Evolutionary conservation across 2,797 vertebrate genomes (phyloP).

Genomic region (Poecilia picta): DNA sequence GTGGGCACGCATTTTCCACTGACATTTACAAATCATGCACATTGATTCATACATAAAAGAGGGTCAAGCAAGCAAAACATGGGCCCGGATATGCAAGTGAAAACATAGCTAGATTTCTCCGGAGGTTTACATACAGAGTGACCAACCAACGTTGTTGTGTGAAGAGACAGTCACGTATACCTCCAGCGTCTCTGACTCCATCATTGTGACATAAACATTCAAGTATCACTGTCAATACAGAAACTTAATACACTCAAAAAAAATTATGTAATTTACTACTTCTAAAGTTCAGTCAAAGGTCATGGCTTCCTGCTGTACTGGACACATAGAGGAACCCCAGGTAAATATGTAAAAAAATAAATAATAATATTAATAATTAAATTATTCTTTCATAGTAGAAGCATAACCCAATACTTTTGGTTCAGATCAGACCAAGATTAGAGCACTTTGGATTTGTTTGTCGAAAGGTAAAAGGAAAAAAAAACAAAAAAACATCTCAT

Average conservation of each 20-base stretch:
- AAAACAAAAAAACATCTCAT: not conserved
- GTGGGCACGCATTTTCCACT: constrained; percentile 53
- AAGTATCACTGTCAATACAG: constrained; percentile 25
- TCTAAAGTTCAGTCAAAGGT: constrained; percentile 38
- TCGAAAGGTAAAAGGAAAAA: not conserved
- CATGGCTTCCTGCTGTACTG: constrained; percentile 28
- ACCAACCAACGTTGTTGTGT: constrained; percentile 25
- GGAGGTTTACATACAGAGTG: constrained; percentile 37
- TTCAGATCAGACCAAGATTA: not conserved
- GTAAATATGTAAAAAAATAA: not conserved
- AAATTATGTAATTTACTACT: constrained; percentile 20
- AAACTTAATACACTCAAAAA: constrained; percentile 35
- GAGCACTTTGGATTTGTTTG: not conserved
- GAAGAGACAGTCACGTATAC: constrained; percentile 46
- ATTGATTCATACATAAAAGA: constrained; percentile 37
- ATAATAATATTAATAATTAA: no score
- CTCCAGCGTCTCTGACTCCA: not conserved
- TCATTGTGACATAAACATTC: constrained; percentile 31
- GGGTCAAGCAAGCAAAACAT: constrained; percentile 39
- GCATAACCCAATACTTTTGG: not conserved
- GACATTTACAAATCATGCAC: constrained; percentile 70
- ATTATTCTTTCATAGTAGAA: not conserved
- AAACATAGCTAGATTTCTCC: constrained; percentile 26
- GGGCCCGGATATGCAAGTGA: constrained; percentile 18
- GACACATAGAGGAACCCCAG: no score